A percentile compares a stretch with the other conserved stretches of the same genome.
Conservation (phyloP, 2,113 vertebrate species). For the Charina bottae region DNA sequence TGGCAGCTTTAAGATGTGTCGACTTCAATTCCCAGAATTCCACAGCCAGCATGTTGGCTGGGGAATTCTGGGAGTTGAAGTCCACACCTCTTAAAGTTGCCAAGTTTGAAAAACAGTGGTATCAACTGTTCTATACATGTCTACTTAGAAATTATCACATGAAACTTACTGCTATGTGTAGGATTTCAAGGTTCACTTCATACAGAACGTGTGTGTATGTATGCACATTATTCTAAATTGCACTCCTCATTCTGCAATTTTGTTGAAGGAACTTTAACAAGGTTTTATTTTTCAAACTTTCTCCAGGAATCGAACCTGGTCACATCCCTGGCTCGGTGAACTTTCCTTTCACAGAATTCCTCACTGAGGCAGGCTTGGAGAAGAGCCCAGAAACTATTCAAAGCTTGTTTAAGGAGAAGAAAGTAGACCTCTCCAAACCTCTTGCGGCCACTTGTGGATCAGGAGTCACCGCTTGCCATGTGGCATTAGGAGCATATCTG, state of each 20-base stretch:
- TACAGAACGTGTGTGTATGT: neutral
- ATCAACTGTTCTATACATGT: neutral
- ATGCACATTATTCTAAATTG: neutral
- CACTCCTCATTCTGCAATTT: neutral
- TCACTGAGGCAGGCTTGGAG: constrained; percentile 82
- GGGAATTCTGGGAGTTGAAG: too few species aligned
- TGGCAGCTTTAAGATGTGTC: neutral
- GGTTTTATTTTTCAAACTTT: neutral
- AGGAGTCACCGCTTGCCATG: constrained; percentile 90
- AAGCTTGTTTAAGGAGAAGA: constrained; percentile 80
- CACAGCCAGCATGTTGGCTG: too few species aligned
- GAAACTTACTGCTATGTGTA: neutral
- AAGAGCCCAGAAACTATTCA: constrained; percentile 79
- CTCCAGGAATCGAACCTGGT: constrained; percentile 86
- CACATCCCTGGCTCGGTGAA: constrained; percentile 85
- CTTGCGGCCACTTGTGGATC: constrained; percentile 89
- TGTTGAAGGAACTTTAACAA: neutral
- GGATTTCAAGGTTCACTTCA: neutral
- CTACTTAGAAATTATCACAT: neutral
- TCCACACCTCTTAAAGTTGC: too few species aligned
- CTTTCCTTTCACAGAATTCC: constrained; percentile 87
- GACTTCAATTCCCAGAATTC: too few species aligned
- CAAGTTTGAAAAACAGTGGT: too few species aligned
- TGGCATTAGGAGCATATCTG: constrained; percentile 86
- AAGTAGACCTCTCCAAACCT: constrained; percentile 80